Base-by-base conservation (phyloP, 2,888 invertebrate species). In the Mycalesis mineus region DNA sequence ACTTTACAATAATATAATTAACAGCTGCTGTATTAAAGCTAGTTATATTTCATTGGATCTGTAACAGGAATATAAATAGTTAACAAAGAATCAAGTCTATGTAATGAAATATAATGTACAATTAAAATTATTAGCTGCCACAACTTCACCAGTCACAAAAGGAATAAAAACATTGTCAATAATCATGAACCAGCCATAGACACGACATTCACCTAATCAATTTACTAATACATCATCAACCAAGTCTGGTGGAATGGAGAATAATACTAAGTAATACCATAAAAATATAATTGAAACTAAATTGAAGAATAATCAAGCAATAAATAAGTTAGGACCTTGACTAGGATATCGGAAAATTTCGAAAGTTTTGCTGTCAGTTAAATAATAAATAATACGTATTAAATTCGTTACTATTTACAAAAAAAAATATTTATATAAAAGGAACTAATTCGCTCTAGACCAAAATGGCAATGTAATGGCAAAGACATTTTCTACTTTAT, bases 391-490 rank as follows among this genome's bases (percentile, higher is more conserved):
- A 84, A 84, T 78, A 82, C 75, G 78, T 75, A 79, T 79, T 82
- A 83, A 84, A 87, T 84, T 86, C 84, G 81, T 82, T 77, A 78
- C 81, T 89, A 88, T 88, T 84, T 87, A 88, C 86, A 84, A 77
- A 78, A 78, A 78, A 84, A 77, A 78, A 78, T 78, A 80, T 75
- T 75, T 77, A 76, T 63, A 68, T 66, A 72, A 82, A 81, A 88
- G 88, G 88, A 89, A 89, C 88, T 88, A 82, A 86, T 80, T 83
- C 81, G 78, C 78, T 84, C 77, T 86, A 85, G 78, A 85, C 86
- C 85, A 77, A 86, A 86, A 88, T 89, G 88, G 88, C 88, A 88
- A 88, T 84, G 78, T 84, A 84, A 88, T 88, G 88, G 88, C 88
- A 88, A 85, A 82, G 68, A 81, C 76, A 77, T 80, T 78, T 78